A percentile compares a stretch with the other conserved stretches of the same genome.
Conservation (phyloP, 2,888 invertebrate species). For the Bedellia somnulentella region DNA sequence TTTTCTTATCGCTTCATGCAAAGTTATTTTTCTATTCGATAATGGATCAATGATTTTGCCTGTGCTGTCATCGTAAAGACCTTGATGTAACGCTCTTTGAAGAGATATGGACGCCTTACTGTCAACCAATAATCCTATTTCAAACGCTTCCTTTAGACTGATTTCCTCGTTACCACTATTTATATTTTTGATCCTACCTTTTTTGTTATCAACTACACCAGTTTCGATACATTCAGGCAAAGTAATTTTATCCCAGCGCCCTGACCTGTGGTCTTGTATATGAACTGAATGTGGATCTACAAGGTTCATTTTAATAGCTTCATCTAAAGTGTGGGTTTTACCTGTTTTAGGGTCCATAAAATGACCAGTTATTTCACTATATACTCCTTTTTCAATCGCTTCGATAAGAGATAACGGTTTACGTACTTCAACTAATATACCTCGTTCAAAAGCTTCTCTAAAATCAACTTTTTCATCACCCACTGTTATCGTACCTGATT, state of each 20-base stretch:
- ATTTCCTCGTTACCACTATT: slow-evolving; percentile 68
- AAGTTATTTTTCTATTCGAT: slow-evolving; percentile 75
- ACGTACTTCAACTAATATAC: slow-evolving; percentile 77
- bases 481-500: slow-evolving; percentile 68
- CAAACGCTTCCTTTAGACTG: slow-evolving; percentile 75
- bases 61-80: slow-evolving; percentile 77
- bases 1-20: slow-evolving; percentile 81
- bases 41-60: slow-evolving; percentile 83
- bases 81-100: slow-evolving; percentile 84
- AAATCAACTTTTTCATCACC: slow-evolving; percentile 72
- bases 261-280: slow-evolving; percentile 75
- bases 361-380: slow-evolving; percentile 74
- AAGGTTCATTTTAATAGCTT: slow-evolving; percentile 79
- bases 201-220: slow-evolving; percentile 73
- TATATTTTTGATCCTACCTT: slow-evolving; percentile 71
- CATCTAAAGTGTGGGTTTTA: slow-evolving; percentile 74
- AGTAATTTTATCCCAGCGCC: slow-evolving; percentile 75
- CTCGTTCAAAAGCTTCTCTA: slow-evolving; percentile 82
- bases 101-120: slow-evolving; percentile 79
- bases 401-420: slow-evolving; percentile 81
- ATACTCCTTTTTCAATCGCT: slow-evolving; percentile 79
- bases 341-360: slow-evolving; percentile 84
- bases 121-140: slow-evolving; percentile 77
- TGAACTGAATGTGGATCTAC: slow-evolving; percentile 84
- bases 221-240: slow-evolving; percentile 77